A percentile compares a stretch with the other conserved stretches of the same genome.
phyloP scores from a whole-genome alignment of 2,113 vertebrate species.

The Nothocercus julius region DNA sequence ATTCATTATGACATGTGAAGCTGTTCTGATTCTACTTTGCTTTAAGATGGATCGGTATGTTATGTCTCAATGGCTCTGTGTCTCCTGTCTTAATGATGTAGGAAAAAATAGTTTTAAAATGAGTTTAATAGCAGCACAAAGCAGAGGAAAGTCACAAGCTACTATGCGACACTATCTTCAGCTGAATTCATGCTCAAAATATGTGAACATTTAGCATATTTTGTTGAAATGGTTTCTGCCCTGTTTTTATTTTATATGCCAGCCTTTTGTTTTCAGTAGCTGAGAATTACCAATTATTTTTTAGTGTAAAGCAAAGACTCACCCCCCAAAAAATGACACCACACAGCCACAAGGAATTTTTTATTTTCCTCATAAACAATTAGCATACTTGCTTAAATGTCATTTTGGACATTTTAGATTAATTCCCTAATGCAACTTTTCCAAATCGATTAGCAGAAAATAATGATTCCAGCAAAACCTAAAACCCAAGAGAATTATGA shows the following conservation, averaged over 20 bases:
- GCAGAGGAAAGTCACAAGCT: background rate
- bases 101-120: background rate
- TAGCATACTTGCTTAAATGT: background rate
- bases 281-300: background rate
- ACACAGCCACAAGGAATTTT: background rate
- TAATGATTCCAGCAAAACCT: background rate
- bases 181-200: background rate
- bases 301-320: background rate
- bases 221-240: background rate
- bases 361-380: background rate
- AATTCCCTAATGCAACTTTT: background rate
- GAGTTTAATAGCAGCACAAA: background rate
- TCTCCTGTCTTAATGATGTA: background rate
- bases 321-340: background rate
- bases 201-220: background rate
- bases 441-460: background rate
- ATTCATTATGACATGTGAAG: background rate
- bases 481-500: background rate
- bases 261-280: background rate
- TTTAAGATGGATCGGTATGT: background rate
- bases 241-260: background rate
- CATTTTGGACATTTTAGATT: background rate
- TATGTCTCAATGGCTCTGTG: background rate
- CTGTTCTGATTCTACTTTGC: background rate
- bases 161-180: background rate